phyloP scores from a whole-genome alignment of 2,888 invertebrate genomes.

The Chalcosyrphus nemorum region DNA sequence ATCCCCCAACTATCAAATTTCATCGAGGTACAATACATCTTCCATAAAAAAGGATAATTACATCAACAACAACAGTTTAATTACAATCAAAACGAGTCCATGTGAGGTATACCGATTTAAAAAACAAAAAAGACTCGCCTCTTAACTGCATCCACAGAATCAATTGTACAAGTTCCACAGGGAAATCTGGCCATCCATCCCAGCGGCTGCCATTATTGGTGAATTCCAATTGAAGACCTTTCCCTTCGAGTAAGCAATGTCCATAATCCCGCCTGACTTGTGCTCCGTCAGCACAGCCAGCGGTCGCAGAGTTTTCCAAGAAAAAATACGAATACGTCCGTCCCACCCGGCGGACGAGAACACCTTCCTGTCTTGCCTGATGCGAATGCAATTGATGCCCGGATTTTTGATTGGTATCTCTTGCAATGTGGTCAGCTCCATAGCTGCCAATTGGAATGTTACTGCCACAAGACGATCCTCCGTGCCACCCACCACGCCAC shows the following conservation, averaged over 20 bases:
- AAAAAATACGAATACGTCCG: slow-evolving; percentile 88
- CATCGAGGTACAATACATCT: no score
- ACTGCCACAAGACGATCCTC: slow-evolving; percentile 79
- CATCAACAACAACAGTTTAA: no score
- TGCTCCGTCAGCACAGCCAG: slow-evolving; percentile 90
- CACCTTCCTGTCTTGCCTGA: slow-evolving; percentile 88
- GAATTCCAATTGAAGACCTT: slow-evolving; percentile 87
- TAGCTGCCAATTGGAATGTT: slow-evolving; percentile 78
- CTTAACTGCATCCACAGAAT: no score
- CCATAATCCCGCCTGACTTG: slow-evolving; percentile 87
- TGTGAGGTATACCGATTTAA: no score
- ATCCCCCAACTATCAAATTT: no score
- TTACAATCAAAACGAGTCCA: no score
- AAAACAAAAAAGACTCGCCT: no score
- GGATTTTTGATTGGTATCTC: slow-evolving; percentile 88
- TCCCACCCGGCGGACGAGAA: slow-evolving; percentile 91
- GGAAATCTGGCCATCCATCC: slow-evolving; percentile 89
- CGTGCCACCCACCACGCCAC: slow-evolving; percentile 86
- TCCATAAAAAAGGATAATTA: no score
- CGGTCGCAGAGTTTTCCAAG: slow-evolving; percentile 89
- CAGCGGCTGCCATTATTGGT: slow-evolving; percentile 90
- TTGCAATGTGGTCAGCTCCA: slow-evolving; percentile 84
- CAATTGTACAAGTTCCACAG: slow-evolving; percentile 92
- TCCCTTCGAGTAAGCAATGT: slow-evolving; percentile 87
- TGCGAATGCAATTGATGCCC: slow-evolving; percentile 87